Percentiles rank a stretch among this genome's conserved stretches.
phyloP scores from a whole-genome alignment of 2,888 invertebrate species.

The Celastrina argiolus region DNA sequence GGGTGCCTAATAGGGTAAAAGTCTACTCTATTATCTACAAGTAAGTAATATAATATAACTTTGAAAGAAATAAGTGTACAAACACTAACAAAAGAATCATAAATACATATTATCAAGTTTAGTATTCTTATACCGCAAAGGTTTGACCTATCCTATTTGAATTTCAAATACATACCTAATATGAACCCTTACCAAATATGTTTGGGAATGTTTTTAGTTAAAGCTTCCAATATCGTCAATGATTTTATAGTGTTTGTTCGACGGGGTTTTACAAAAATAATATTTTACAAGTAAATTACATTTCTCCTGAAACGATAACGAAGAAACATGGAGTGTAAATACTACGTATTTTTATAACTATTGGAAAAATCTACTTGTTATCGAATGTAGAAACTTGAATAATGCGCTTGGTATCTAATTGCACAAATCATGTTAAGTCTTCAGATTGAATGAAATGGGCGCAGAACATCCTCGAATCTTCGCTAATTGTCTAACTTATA shows the following conservation, averaged over 20 bases:
- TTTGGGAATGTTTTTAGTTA: not conserved
- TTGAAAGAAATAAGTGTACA: not conserved
- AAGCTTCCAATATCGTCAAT: not conserved
- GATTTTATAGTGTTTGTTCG: not conserved
- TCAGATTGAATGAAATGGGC: not conserved
- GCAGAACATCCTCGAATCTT: constrained; percentile 9
- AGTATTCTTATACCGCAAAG: constrained; percentile 5
- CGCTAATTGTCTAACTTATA: constrained; percentile 22
- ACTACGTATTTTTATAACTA: not conserved
- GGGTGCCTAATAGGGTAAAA: no score
- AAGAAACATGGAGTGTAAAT: not conserved
- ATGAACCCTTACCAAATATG: constrained; percentile 9
- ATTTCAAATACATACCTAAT: constrained; percentile 9
- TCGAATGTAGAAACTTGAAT: not conserved
- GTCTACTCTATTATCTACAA: no score
- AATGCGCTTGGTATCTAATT: not conserved
- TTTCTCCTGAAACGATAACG: not conserved
- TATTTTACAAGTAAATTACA: not conserved
- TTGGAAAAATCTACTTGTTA: not conserved
- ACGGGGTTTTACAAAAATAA: not conserved
- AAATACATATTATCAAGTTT: not conserved
- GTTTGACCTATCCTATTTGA: constrained; percentile 2
- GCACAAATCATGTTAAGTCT: not conserved
- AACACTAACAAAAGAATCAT: not conserved
- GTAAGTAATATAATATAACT: no score